Base-by-base conservation (phyloP, 2,113 vertebrate genomes). In the Scortum barcoo region DNA sequence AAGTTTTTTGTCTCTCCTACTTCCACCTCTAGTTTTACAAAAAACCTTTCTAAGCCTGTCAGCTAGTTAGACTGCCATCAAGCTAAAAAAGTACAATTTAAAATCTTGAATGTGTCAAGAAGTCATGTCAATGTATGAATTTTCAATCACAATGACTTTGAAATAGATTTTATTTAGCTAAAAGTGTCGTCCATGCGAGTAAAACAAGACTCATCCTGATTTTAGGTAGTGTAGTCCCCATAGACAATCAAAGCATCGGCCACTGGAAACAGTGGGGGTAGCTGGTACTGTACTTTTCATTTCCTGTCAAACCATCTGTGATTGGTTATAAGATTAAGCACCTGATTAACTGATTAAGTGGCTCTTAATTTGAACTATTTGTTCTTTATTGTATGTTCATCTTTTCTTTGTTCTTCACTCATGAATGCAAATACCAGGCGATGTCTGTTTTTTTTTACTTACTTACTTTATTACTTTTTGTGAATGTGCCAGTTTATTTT, bases 231-330 rank as follows among this genome's bases (percentile, higher is more conserved):
- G 70, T 60, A 68, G 76, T 88, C 51, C 72, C 68, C 56, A 65
- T 80, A 85, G 93, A 95, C 94, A 94, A 95, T 94, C 93, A 94
- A 62, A 80, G 77, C 56, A 46, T 20, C 11, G 28, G 60, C 68
- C 78, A 76, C 38, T 72, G 44, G 36, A 69, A 28, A n/a, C 51
- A 66, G 71, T 70, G 44, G 54, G 36, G 56, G 73, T 54, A 76
- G 77, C 67, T 7, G 24, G 24, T 72, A 38, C 68, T 67, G 61
- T 72, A 51, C 28, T 71, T 57, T 51, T 87, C 83, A 78, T 81
- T 66, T 86, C 72, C 66, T 72, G 65, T 78, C 76, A 22, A 20
- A 16, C 51, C 36, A 62, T 68, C 42, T 19, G 30, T n/a, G 3
- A 63, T 44, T 51, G 51, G 58, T 61, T 76, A 2, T 58, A 60